Conservation (phyloP, 2,797 vertebrate species). For the Sebastolobus altivelis region DNA sequence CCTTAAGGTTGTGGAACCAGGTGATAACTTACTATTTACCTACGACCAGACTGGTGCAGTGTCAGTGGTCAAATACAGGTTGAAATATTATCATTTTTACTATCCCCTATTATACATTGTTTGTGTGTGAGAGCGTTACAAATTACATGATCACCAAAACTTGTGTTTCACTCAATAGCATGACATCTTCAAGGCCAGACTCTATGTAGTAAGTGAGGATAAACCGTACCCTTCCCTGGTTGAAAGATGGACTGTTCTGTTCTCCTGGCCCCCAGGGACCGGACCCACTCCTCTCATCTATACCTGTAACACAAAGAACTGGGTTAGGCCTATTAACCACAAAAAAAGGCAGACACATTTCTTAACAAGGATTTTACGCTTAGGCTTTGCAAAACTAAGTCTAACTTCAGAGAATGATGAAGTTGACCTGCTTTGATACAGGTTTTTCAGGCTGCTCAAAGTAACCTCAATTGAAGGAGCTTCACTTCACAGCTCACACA, state of each 20-base stretch:
- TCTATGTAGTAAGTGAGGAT: constrained; percentile 7
- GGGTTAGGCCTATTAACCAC: constrained; percentile 39
- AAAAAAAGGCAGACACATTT: constrained; percentile 22
- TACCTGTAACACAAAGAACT: constrained; percentile 82
- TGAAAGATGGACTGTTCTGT: constrained; percentile 91
- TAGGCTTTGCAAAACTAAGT: constrained; percentile 48
- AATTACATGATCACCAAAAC: background rate
- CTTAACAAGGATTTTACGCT: constrained; percentile 14
- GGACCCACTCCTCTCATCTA: constrained; percentile 91
- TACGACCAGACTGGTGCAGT: background rate
- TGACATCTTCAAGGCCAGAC: constrained; percentile 8
- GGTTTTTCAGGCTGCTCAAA: constrained; percentile 51
- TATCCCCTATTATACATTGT: background rate
- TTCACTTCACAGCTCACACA: constrained; percentile 63
- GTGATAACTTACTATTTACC: background rate
- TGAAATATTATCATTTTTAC: background rate
- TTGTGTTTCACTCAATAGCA: background rate
- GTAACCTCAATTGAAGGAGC: constrained; percentile 63
- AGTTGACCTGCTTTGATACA: constrained; percentile 66
- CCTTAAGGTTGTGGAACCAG: background rate
- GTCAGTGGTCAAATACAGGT: background rate
- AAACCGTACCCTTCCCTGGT: constrained; percentile 90
- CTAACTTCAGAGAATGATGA: constrained; percentile 40
- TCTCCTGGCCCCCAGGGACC: constrained; percentile 91
- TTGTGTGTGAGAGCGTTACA: background rate